Conservation (phyloP, 1,140 invertebrate genomes). For the Lanistes nyassanus region DNA sequence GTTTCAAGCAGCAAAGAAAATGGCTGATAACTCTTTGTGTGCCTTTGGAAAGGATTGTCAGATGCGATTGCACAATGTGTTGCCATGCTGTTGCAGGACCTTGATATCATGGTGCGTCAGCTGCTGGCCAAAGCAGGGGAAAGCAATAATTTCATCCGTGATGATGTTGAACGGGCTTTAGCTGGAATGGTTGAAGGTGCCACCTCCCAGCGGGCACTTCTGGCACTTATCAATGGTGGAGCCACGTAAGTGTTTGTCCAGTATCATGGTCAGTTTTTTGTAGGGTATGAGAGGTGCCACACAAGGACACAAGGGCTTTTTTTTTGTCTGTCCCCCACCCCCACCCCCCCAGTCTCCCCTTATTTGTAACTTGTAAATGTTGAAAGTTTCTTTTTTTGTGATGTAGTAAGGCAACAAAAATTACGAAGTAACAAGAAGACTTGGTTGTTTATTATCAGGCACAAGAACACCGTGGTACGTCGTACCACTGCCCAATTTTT, state of each 20-base stretch:
- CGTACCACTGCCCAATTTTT: conserved; percentile 83
- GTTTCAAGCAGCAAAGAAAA: too few species aligned
- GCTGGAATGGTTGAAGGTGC: conserved; percentile 80
- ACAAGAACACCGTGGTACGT: conserved; percentile 87
- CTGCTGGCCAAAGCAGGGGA: conserved; percentile 89
- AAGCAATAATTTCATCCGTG: conserved; percentile 90
- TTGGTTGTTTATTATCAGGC: conserved; percentile 69
- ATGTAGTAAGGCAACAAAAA: neutral
- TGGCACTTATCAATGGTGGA: conserved; percentile 73
- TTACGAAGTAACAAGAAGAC: too few species aligned
- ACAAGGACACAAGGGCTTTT: too few species aligned
- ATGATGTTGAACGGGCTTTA: conserved; percentile 85
- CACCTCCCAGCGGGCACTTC: conserved; percentile 63
- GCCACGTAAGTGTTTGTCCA: conserved; percentile 69
- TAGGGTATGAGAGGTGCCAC: too few species aligned
- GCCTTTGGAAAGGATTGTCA: neutral
- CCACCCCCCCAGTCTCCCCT: too few species aligned
- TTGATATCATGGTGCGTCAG: conserved; percentile 84
- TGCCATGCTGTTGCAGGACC: conserved; percentile 71
- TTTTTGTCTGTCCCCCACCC: too few species aligned
- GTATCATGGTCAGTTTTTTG: too few species aligned
- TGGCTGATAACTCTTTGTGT: neutral
- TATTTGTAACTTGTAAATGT: too few species aligned
- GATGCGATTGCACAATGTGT: neutral
- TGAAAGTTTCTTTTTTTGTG: too few species aligned